Evolutionary conservation across 2,113 vertebrate species (phyloP).

Genomic region (Anolis carolinensis): DNA sequence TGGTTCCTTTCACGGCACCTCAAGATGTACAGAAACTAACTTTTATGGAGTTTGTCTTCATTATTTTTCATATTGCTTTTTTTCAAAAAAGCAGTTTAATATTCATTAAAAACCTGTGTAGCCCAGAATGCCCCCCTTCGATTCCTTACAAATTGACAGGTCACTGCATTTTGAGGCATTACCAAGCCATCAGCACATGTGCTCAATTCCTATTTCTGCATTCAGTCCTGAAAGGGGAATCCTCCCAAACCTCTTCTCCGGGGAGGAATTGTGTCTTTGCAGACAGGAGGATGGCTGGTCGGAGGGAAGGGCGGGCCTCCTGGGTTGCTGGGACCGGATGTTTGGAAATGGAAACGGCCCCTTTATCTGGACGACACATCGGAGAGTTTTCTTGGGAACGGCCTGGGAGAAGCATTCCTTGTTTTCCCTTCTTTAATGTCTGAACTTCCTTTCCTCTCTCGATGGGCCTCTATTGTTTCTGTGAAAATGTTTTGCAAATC

Average conservation of each 20-base stretch:
- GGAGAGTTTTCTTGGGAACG: not conserved
- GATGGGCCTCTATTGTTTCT: too few relatives aligned
- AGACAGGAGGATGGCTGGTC: not conserved
- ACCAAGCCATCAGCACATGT: conserved; percentile 62
- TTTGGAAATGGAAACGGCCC: not conserved
- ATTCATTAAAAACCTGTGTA: conserved; percentile 70
- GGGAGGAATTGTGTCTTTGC: not conserved
- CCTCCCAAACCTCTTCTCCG: conserved; percentile 25
- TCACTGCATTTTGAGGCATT: conserved; percentile 55
- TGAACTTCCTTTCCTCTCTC: not conserved
- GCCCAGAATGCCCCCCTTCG: conserved; percentile 69
- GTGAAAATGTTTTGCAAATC: too few relatives aligned
- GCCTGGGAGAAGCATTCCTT: not conserved
- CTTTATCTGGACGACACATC: not conserved
- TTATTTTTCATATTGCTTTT: conserved; percentile 46
- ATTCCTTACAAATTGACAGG: conserved; percentile 45
- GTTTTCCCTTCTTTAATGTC: not conserved
- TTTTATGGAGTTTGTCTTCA: conserved; percentile 44
- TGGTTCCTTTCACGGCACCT: conserved; percentile 39
- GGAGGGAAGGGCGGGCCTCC: not conserved
- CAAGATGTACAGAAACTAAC: conserved; percentile 61
- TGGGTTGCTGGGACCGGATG: not conserved
- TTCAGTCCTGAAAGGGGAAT: conserved; percentile 18
- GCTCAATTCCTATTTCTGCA: not conserved
- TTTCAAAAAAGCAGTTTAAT: conserved; percentile 71